Base-by-base conservation (phyloP, 2,113 vertebrate species). In the Leucopsar rothschildi region DNA sequence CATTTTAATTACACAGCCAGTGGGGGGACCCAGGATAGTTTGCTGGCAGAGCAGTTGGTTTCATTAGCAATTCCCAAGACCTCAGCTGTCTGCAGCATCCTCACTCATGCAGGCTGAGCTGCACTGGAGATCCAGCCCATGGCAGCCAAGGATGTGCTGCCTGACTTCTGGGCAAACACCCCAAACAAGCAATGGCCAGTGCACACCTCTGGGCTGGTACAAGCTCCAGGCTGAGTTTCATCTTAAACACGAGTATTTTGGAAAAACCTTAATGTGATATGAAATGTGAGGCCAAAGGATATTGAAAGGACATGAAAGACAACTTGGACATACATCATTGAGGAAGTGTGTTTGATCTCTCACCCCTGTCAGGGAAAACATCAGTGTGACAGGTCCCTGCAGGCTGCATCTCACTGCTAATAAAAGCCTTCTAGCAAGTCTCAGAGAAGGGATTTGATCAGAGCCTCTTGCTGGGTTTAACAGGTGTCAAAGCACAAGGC, bases 1-100 rank as follows among this genome's bases (percentile, higher is more conserved):
- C 40, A 49, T 80, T 94, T 91, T 85, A 88, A 96, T 96, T 96
- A 92, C 50, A 40, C 82, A 87, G 93, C n/a, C 91, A 55, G 88
- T 90, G 77, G 90, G 93, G 59, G 63, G 69, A 88, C 52, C 50
- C 79, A 31, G 56, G 80, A 11, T 50, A 25, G 57, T 92, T 87
- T 63, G 53, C 90, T 91, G 86, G 82, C 73, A 70, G 86, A 91
- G 91, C 77, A 66, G 45, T 71, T 66, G 76, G 64, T 78, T 92
- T 88, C 82, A 84, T 86, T 65, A 82, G 69, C 72, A 82, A 63
- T 70, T 91, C 94, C 87, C 91, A 79, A 68, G 85, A 22, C 50
- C 42, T 40, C 15, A 6, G 21, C 72, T 56, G 39, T 31, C 79
- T 86, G 60, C 28, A 27, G 69, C 82, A 63, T 53, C 72, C 57